phyloP scores from a whole-genome alignment of 35 echinoderm and acorn worm genomes.

The Nesometra sesokonis region DNA sequence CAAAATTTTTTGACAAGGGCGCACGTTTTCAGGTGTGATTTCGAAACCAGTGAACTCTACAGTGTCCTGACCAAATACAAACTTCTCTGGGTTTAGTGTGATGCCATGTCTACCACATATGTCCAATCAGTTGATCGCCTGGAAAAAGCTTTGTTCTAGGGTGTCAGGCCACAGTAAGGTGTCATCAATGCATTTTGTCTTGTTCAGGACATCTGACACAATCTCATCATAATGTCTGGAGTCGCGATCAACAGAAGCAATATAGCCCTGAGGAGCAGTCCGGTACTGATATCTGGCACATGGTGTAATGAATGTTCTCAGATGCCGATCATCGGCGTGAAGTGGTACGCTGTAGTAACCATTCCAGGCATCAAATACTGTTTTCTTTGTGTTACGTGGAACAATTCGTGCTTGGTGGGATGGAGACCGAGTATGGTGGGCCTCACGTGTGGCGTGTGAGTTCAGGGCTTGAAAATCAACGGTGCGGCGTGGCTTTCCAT shows the following conservation, averaged over 20 bases:
- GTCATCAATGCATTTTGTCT: slow-evolving; percentile 19
- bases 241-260: slow-evolving; percentile 6
- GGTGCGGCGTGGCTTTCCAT: too few relatives aligned
- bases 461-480: neutral
- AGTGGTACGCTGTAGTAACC: slow-evolving; percentile 33
- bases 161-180: slow-evolving; percentile 23
- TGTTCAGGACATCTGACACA: slow-evolving; percentile 12
- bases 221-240: slow-evolving; percentile 20
- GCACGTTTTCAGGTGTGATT: slow-evolving; percentile 10
- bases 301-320: too few relatives aligned
- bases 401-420: slow-evolving; percentile 17
- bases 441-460: slow-evolving; percentile 23
- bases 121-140: neutral
- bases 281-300: too few relatives aligned
- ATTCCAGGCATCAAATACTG: slow-evolving; percentile 34
- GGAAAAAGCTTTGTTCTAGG: slow-evolving; percentile 6
- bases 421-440: slow-evolving; percentile 28
- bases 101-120: slow-evolving; percentile 15
- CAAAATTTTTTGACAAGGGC: neutral
- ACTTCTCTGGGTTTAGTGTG: neutral
- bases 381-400: slow-evolving; percentile 6
- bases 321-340: too few relatives aligned
- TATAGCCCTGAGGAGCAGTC: slow-evolving; percentile 8
- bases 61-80: neutral
- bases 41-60: slow-evolving; percentile 15